A percentile compares a stretch with the other conserved stretches of the same genome.
Evolutionary conservation across 1,140 invertebrate genomes (phyloP).

Genomic region (Trinorchestia longiramus): DNA sequence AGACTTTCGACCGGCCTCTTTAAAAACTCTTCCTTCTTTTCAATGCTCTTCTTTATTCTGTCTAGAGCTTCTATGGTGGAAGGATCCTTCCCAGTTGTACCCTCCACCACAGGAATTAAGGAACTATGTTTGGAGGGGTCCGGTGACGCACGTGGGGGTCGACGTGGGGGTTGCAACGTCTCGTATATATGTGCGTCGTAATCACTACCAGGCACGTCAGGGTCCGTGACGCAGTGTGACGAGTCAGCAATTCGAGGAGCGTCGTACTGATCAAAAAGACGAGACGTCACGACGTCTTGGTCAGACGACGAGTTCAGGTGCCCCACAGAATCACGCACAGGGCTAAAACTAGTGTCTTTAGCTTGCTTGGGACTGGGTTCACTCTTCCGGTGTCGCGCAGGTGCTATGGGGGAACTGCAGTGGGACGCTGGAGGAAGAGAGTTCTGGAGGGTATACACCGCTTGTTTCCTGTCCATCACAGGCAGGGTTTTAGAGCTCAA

Average conservation of each 20-base stretch:
- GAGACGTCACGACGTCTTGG: background rate
- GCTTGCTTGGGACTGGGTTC: background rate
- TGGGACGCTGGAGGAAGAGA: slow-evolving; percentile 60
- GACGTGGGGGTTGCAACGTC: slow-evolving; percentile 51
- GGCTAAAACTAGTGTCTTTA: slow-evolving; percentile 17
- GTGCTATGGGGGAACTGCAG: slow-evolving; percentile 51
- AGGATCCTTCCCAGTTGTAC: slow-evolving; percentile 56
- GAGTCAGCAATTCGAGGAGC: background rate
- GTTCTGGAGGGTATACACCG: slow-evolving; percentile 64
- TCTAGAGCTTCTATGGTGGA: slow-evolving; percentile 56
- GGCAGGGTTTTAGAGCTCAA: slow-evolving; percentile 31
- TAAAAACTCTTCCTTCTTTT: slow-evolving; percentile 89
- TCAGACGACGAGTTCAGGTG: no score
- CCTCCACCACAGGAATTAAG: slow-evolving; percentile 43
- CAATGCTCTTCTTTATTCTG: slow-evolving; percentile 83
- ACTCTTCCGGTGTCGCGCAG: slow-evolving; percentile 54
- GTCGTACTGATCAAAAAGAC: background rate
- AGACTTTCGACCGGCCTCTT: slow-evolving; percentile 79
- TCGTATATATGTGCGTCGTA: slow-evolving; percentile 59
- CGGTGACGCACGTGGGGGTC: background rate
- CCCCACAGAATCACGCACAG: no score
- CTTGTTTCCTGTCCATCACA: slow-evolving; percentile 63
- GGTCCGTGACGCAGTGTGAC: background rate
- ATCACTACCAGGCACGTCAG: slow-evolving; percentile 57
- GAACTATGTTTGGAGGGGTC: background rate